Evolutionary conservation across 2,888 invertebrate genomes (phyloP).

Genomic region (Ophion costatus): DNA sequence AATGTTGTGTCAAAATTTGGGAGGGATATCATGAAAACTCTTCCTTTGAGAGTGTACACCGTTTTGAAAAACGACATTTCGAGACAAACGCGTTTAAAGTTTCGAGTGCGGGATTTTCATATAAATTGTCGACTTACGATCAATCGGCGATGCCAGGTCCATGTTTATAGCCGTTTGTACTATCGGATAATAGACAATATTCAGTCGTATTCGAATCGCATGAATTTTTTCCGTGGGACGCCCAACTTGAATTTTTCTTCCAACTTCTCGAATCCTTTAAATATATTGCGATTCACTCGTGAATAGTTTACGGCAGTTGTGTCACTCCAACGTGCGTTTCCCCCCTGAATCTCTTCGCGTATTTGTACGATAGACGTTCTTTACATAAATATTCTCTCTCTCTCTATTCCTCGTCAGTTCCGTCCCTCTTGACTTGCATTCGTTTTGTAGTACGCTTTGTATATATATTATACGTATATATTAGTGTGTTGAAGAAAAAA

Average conservation of each 20-base stretch:
- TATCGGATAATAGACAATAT: no score
- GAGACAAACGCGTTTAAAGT: no score
- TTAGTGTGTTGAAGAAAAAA: neutral
- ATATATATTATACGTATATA: neutral
- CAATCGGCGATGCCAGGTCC: no score
- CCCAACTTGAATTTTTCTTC: neutral
- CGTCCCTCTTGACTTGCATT: conserved; percentile 28
- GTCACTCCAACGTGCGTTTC: conserved; percentile 19
- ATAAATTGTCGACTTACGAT: no score
- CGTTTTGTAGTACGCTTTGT: conserved; percentile 59
- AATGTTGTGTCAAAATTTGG: no score
- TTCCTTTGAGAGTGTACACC: no score
- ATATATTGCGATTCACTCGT: conserved; percentile 62
- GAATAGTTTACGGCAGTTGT: conserved; percentile 16
- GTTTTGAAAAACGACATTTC: no score
- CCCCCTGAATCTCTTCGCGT: conserved; percentile 18
- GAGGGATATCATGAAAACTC: no score
- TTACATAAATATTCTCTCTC: conserved; percentile 16
- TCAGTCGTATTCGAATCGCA: neutral
- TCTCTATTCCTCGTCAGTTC: neutral
- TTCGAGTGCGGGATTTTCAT: no score
- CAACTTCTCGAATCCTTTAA: conserved; percentile 67
- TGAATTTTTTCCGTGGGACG: neutral
- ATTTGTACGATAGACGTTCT: conserved; percentile 41
- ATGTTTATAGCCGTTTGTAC: no score